Evolutionary conservation across 2,113 vertebrate species (phyloP).

Genomic region (Catagonus wagneri): DNA sequence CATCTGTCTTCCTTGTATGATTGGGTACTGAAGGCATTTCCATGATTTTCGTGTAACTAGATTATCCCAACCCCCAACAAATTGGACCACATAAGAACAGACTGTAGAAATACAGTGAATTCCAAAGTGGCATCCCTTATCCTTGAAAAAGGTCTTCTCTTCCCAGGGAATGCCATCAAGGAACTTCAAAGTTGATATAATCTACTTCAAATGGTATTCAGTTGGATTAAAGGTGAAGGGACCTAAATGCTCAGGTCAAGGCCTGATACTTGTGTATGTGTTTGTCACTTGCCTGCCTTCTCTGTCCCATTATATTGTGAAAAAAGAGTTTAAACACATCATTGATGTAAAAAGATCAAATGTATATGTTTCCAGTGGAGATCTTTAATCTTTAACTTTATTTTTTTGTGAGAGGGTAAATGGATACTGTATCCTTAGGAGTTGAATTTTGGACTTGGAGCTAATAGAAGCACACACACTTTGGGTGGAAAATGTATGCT

Average conservation of each 20-base stretch:
- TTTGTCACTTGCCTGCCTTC: neutral
- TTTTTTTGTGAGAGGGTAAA: neutral
- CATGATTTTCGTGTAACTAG: conserved; percentile 22
- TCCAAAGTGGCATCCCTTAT: neutral
- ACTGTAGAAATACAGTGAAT: neutral
- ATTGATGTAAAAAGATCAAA: conserved; percentile 36
- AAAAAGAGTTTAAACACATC: conserved; percentile 13
- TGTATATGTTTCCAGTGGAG: neutral
- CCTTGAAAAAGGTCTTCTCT: neutral
- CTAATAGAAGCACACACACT: neutral
- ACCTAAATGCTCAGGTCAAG: neutral
- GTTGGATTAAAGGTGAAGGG: neutral
- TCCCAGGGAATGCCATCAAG: neutral
- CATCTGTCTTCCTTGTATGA: neutral
- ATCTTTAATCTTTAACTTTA: neutral
- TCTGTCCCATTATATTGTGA: neutral
- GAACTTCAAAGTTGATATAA: neutral
- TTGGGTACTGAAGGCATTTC: neutral
- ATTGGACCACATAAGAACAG: neutral
- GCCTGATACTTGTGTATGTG: neutral
- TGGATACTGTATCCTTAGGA: neutral
- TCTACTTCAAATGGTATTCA: neutral
- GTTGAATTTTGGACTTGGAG: neutral
- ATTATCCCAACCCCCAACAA: neutral
- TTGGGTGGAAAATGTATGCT: neutral